Conservation (phyloP, 1,140 invertebrate species). For the Neodiprion pinetum region DNA sequence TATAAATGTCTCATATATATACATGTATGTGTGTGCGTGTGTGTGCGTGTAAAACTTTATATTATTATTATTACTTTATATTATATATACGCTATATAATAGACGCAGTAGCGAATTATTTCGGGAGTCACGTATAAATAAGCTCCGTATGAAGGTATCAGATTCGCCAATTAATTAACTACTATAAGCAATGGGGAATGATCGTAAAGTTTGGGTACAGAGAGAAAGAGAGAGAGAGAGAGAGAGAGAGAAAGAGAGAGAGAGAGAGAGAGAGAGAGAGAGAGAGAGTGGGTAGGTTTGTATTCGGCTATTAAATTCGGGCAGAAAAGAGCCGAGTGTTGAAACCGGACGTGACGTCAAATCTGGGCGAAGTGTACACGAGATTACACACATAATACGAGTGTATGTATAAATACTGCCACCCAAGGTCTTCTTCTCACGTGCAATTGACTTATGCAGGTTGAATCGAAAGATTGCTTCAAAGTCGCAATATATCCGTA, state of each 20-base stretch:
- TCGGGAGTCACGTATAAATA: no score
- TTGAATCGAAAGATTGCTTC: slow-evolving; percentile 2
- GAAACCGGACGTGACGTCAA: no score
- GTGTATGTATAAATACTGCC: background rate
- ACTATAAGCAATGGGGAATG: slow-evolving; percentile 9
- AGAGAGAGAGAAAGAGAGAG: slow-evolving; percentile 9
- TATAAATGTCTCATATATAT: background rate
- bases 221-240: background rate
- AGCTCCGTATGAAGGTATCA: no score
- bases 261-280: slow-evolving; percentile 28
- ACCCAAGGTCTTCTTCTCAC: background rate
- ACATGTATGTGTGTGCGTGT: background rate
- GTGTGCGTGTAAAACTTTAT: no score
- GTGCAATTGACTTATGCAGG: background rate
- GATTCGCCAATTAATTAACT: background rate
- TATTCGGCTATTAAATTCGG: no score
- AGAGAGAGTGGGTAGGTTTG: no score
- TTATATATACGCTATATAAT: no score
- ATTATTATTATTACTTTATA: no score
- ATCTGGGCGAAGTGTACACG: no score
- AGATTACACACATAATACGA: background rate
- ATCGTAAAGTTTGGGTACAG: background rate
- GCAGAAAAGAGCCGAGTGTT: no score
- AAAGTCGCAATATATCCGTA: background rate
- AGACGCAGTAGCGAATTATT: no score